A percentile compares a stretch with the other conserved stretches of the same genome.
These are phyloP conservation scores for Strigops habroptila DNA, from an alignment of 2,113 vertebrate genomes.

Conservation along the genomic window DNA sequence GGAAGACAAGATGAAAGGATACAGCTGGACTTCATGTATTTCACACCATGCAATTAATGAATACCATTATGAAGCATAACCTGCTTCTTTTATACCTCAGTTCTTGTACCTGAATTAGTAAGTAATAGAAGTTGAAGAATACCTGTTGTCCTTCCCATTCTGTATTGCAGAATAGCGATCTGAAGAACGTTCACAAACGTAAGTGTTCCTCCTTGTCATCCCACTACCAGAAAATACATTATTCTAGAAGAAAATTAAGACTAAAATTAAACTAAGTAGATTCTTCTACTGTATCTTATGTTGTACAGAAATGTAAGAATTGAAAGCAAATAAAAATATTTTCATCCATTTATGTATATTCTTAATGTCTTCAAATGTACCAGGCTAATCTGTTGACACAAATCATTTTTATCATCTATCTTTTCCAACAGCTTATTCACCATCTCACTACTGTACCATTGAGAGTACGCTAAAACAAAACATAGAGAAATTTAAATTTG, in stretches of 20 bases:
- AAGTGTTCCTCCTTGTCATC: conserved; percentile 97
- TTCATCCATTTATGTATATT: background rate
- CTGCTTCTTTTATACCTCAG: background rate
- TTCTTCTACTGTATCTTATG: background rate
- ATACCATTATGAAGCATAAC: no score
- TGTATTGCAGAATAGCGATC: conserved; percentile 90
- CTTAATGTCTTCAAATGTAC: background rate
- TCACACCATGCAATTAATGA: no score
- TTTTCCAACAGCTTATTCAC: background rate
- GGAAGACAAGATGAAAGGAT: background rate
- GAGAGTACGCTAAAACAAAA: background rate
- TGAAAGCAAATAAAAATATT: background rate
- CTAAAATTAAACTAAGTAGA: background rate
- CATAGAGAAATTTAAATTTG: background rate
- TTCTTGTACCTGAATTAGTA: background rate
- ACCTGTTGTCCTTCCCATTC: conserved; percentile 99
- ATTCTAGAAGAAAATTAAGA: conserved; percentile 71
- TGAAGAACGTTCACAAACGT: conserved; percentile 91
- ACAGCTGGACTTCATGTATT: background rate
- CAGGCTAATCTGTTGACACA: background rate
- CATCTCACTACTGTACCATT: background rate
- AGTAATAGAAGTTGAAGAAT: background rate
- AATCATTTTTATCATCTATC: background rate
- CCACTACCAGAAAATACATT: conserved; percentile 82
- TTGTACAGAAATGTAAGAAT: background rate